Evolutionary conservation across 2,797 vertebrate genomes (phyloP), one percentile per base, ranked within the genome.

Genomic region (Hippoglossus hippoglossus): DNA sequence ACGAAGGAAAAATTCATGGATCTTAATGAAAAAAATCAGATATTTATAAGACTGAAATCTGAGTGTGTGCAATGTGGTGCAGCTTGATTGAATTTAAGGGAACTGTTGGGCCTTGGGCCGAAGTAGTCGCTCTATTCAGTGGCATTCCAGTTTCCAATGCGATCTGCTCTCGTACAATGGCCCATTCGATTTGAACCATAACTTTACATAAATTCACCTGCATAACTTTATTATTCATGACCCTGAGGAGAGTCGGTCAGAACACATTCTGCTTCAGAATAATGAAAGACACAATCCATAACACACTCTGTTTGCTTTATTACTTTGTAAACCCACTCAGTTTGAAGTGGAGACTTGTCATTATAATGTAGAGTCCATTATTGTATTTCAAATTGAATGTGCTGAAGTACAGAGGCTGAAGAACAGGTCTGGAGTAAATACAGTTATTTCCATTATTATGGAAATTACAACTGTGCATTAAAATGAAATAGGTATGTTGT

Each of bases 181-280:
- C 18, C 12, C 1, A 15, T 64, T 22, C 5, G 44, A 56, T 62
- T 56, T 21, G 25, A 73, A 44, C 44, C 44, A 46, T 46, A 46
- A 46, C 16, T 46, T 15, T 46, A 50, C 59, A 65, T 31, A 31
- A 61, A 59, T 64, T 73, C 54, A 71, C 26, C 39, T 61, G 25
- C 26, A 28, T 49, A 70, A 5, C 54, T 46, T 19, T 34, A 73
- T 71, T 73, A 75, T 71, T 76, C 59, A 75, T 28, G 70, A 26
- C 13, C 22, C 21, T 26, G 13, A 22, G 24, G 22, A 57, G 15
- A 28, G 25, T 34, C n/a, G 36, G 58, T 39, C 39, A 22, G 36
- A 67, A 36, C 31, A 24, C 28, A 46, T 46, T 46, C 15, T 46
- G 44, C 44, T 19, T 46, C 44, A 19, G 31, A 41, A 9, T 13